Evolutionary conservation across 2,113 vertebrate species (phyloP).

Genomic region (Piaya cayana): DNA sequence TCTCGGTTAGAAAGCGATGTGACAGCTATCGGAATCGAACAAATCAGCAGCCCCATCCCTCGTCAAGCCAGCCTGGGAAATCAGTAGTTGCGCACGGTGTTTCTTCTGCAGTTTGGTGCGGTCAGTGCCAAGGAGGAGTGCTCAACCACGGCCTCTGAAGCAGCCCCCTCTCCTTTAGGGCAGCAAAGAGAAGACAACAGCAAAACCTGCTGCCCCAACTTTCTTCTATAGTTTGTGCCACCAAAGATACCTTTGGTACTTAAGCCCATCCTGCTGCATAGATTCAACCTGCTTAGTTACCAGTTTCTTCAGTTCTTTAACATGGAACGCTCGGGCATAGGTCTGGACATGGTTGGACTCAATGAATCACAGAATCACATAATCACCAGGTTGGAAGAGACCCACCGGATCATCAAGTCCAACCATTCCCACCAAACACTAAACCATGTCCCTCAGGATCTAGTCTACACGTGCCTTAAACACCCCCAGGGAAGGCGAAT

Average conservation of each 20-base stretch:
- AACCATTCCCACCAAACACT: too few relatives aligned
- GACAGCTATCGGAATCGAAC: not conserved
- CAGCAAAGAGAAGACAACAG: not conserved
- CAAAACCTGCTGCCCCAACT: not conserved
- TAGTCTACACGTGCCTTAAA: too few relatives aligned
- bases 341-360: too few relatives aligned
- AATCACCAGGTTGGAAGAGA: too few relatives aligned
- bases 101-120: fast-evolving
- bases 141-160: fast-evolving
- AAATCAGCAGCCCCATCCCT: not conserved
- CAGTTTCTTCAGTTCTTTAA: not conserved
- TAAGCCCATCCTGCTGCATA: not conserved
- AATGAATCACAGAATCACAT: too few relatives aligned
- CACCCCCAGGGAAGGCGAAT: too few relatives aligned
- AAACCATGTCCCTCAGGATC: too few relatives aligned
- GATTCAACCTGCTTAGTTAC: not conserved
- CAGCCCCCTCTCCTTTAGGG: not conserved
- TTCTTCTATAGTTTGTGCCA: not conserved
- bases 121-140: fast-evolving
- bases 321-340: fast-evolving
- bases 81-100: fast-evolving
- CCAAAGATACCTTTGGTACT: not conserved
- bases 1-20: not conserved
- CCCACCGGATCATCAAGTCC: too few relatives aligned
- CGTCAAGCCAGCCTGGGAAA: not conserved